Conservation (phyloP, 2,888 invertebrate species). For the Zele albiditarsus region DNA sequence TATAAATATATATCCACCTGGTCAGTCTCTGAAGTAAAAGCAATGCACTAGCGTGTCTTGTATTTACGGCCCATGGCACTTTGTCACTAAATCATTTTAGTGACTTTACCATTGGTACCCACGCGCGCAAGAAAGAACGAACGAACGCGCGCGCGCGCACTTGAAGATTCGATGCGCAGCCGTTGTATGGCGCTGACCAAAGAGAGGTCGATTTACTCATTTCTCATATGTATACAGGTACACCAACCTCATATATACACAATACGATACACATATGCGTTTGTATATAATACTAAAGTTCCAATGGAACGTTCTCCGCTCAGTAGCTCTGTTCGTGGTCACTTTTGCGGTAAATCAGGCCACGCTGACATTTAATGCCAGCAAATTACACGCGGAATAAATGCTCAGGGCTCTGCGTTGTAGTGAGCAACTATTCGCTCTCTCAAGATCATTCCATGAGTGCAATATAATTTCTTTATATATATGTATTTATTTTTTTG, state of each 20-base stretch:
- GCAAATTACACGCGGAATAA: constrained; percentile 72
- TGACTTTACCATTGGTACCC: constrained; percentile 44
- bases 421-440: constrained; percentile 36
- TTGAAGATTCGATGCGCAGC: constrained; percentile 15
- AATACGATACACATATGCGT: constrained; percentile 12
- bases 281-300: constrained; percentile 11
- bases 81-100: constrained; percentile 66
- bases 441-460: constrained; percentile 22
- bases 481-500: neutral
- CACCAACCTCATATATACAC: neutral
- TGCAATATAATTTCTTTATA: constrained; percentile 8
- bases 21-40: constrained; percentile 32
- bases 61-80: constrained; percentile 58
- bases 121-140: neutral
- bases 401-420: constrained; percentile 55
- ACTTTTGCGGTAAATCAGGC: constrained; percentile 69
- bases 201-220: neutral
- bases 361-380: constrained; percentile 69
- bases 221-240: neutral
- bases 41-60: constrained; percentile 28
- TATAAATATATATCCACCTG: constrained; percentile 1
- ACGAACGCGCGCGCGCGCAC: neutral
- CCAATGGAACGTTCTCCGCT: constrained; percentile 48
- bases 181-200: constrained; percentile 13
- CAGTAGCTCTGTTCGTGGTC: constrained; percentile 57